A percentile compares a stretch with the other conserved stretches of the same genome.
phyloP scores from a whole-genome alignment of 1,140 invertebrate genomes.

The Neotoxoptera formosana region DNA sequence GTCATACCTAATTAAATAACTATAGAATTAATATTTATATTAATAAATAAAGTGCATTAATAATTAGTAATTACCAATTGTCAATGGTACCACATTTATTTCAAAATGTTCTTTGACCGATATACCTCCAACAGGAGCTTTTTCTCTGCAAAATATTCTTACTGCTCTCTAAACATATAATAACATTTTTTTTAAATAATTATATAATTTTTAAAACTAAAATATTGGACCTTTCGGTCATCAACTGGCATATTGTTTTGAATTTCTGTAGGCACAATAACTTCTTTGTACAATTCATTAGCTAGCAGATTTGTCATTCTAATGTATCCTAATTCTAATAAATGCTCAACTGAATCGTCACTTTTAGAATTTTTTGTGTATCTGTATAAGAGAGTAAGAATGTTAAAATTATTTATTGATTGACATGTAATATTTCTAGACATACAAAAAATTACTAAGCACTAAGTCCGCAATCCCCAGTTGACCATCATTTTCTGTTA shows the following conservation, averaged over 20 bases:
- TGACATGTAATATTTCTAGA: slow-evolving; percentile 58
- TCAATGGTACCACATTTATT: slow-evolving; percentile 92
- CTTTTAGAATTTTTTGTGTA: slow-evolving; percentile 97
- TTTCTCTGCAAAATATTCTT: slow-evolving; percentile 87
- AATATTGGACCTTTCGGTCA: slow-evolving; percentile 69
- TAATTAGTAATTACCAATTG: slow-evolving; percentile 73
- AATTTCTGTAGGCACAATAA: slow-evolving; percentile 86
- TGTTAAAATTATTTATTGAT: neutral
- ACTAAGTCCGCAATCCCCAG: slow-evolving; percentile 95
- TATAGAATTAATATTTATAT: neutral
- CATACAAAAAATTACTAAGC: slow-evolving; percentile 92
- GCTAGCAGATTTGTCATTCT: slow-evolving; percentile 94
- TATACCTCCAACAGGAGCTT: slow-evolving; percentile 94
- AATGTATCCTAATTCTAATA: slow-evolving; percentile 96
- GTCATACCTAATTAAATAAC: slow-evolving; percentile 74
- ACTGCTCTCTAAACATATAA: slow-evolving; percentile 72
- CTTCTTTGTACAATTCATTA: slow-evolving; percentile 93
- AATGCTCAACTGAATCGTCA: slow-evolving; percentile 96
- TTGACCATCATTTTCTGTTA: slow-evolving; percentile 97
- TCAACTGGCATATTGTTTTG: slow-evolving; percentile 88
- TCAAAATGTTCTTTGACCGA: slow-evolving; percentile 99
- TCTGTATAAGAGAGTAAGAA: slow-evolving; percentile 63
- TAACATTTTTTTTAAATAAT: neutral
- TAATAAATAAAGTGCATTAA: slow-evolving; percentile 2
- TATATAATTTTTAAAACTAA: slow-evolving; percentile 39